Evolutionary conservation across 1,140 invertebrate species (phyloP).

Genomic region (Brachionus plicatilis): DNA sequence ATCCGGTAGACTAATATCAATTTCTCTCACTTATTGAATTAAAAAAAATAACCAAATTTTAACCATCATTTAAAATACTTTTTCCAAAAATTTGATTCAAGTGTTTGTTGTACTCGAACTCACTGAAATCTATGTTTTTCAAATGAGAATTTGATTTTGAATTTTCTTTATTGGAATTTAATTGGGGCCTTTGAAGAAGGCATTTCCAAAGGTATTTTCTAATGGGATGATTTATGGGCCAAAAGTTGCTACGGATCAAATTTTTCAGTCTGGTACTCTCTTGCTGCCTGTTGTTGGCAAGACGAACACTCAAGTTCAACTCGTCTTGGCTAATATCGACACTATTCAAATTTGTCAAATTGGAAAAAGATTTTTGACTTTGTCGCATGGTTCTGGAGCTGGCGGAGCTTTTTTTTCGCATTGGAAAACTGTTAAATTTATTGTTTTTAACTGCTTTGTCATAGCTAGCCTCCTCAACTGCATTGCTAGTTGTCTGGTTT

Average conservation of each 20-base stretch:
- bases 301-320: neutral
- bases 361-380: neutral
- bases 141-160: neutral
- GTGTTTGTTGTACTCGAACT: constrained; percentile 20
- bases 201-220: constrained; percentile 44
- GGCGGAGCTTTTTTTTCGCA: neutral
- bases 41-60: neutral
- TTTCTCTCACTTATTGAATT: neutral
- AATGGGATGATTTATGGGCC: constrained; percentile 41
- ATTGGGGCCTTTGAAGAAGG: neutral
- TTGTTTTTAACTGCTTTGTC: constrained; percentile 9
- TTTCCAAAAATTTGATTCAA: constrained; percentile 36
- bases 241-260: constrained; percentile 42
- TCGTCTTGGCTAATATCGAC: neutral
- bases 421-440: constrained; percentile 20
- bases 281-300: constrained; percentile 38
- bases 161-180: neutral
- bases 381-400: neutral
- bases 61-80: neutral
- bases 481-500: neutral
- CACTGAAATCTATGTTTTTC: neutral
- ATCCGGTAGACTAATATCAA: constrained; percentile 16
- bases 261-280: constrained; percentile 43
- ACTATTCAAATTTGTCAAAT: neutral
- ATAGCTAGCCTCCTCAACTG: neutral